Base-by-base conservation (phyloP, 2,113 vertebrate genomes). In the Heterocephalus glaber region DNA sequence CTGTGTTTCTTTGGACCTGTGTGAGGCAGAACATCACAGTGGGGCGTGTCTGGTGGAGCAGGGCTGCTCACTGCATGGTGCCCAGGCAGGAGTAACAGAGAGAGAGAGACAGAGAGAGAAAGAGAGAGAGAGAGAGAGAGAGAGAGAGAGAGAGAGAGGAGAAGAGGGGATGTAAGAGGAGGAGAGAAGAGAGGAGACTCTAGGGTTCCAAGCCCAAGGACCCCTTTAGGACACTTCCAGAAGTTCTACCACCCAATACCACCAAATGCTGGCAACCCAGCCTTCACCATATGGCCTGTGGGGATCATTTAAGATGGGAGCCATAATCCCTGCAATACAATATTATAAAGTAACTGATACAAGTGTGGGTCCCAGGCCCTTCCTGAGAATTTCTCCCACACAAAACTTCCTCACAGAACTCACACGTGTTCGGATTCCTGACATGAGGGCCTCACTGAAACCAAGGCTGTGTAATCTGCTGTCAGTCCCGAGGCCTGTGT, bases 51-150 rank as follows among this genome's bases (percentile, higher is more conserved):
- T 85, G 35, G 44, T 17, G 10, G 38, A 30, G 33, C 22, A 61
- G n/a, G 60, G 11, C 33, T 49, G 14, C 6, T 26, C 7, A n/a
- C 41, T 3, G 49, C 30, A 47, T 9, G 13, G 77, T 24, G n/a
- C 20, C 22, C 49, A 52, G 28, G 52, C 52, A 56, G 54, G 41
- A 6, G 7, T 38, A 24, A 7, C 12, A 6, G 7, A 68, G 19
- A 14, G 20, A 22, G 11, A 17, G 52, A 6, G 19, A n/a, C 9
- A 10, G 8, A 8, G n/a, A 1, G 22, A 14, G 44, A 3, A 5
- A 3, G 1, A 3, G 16, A 4, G 17, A 5, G 28, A 26, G 49
- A 10, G 19, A 10, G 8, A 11, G 38, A 38, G 12, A 49, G 26
- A 7, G 35, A 8, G n/a, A 13, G 28, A 13, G 14, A 35, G 33